Evolutionary conservation across 2,888 invertebrate species (phyloP).

Genomic region (Protodeltote pygarga): DNA sequence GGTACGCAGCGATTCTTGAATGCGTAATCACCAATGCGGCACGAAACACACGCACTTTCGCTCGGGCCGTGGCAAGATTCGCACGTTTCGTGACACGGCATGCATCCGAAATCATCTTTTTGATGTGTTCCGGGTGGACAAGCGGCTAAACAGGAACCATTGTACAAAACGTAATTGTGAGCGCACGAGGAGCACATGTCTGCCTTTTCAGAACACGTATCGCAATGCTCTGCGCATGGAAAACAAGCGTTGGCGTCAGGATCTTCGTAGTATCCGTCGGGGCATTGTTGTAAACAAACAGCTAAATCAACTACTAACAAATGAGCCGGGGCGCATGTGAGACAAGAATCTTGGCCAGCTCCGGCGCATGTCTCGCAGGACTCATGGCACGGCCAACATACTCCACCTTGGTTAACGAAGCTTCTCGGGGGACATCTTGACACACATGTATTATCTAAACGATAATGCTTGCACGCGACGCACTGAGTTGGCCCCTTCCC

Average conservation of each 20-base stretch:
- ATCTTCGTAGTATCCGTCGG: conserved; percentile 95
- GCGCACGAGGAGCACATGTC: conserved; percentile 95
- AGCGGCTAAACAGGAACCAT: conserved; percentile 93
- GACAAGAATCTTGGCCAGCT: conserved; percentile 94
- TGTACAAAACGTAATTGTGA: conserved; percentile 94
- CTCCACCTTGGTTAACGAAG: conserved; percentile 92
- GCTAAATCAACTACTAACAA: conserved; percentile 94
- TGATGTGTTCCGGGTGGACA: conserved; percentile 95
- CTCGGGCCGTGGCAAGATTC: conserved; percentile 93
- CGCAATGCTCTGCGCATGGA: conserved; percentile 95
- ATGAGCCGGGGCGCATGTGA: conserved; percentile 94
- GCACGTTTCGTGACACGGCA: conserved; percentile 92
- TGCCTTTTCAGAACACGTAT: conserved; percentile 93
- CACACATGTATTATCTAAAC: conserved; percentile 94
- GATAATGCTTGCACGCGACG: conserved; percentile 93
- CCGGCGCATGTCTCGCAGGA: conserved; percentile 96
- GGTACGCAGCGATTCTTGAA: conserved; percentile 90
- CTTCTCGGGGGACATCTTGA: conserved; percentile 94
- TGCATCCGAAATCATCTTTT: conserved; percentile 94
- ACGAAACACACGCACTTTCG: conserved; percentile 92
- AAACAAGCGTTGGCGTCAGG: conserved; percentile 92
- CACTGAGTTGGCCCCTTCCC: conserved; percentile 94
- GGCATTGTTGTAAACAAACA: conserved; percentile 95
- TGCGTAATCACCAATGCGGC: conserved; percentile 91
- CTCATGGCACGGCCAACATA: conserved; percentile 95